Percentiles rank a stretch among this genome's conserved stretches.
These are phyloP conservation scores for Chiloscyllium plagiosum DNA, from an alignment of 2,113 vertebrate genomes.

Conservation along the genomic window DNA sequence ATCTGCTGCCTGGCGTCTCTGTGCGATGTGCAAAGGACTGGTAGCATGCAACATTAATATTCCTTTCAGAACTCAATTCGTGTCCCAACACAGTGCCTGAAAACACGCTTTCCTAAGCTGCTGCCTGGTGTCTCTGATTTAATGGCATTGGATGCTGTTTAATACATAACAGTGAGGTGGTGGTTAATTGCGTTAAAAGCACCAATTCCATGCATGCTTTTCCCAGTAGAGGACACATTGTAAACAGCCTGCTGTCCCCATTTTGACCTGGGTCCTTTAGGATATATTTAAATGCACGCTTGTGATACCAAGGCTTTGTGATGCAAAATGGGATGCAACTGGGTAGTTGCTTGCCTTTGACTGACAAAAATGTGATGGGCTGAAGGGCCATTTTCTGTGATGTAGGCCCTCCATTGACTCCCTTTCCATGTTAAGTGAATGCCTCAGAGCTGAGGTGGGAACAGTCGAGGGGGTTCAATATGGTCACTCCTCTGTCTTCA, in stretches of 20 bases:
- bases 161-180: neutral
- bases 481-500: no score
- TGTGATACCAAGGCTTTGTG: no score
- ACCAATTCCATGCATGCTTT: neutral
- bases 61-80: neutral
- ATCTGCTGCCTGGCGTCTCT: neutral
- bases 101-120: neutral
- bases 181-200: neutral
- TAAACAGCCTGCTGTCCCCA: neutral
- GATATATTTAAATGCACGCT: no score
- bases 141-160: slow-evolving; percentile 11
- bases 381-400: no score
- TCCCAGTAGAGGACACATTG: no score
- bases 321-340: no score
- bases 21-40: neutral
- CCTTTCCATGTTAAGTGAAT: no score
- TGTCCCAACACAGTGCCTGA: neutral
- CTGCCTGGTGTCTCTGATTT: neutral
- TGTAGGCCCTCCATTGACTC: no score
- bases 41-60: slow-evolving; percentile 1
- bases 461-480: no score
- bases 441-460: no score
- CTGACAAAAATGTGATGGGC: no score
- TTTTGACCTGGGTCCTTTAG: neutral
- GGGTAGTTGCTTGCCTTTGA: no score